Base-by-base conservation (phyloP, 2,888 invertebrate genomes). In the Epirrhoe tristata region DNA sequence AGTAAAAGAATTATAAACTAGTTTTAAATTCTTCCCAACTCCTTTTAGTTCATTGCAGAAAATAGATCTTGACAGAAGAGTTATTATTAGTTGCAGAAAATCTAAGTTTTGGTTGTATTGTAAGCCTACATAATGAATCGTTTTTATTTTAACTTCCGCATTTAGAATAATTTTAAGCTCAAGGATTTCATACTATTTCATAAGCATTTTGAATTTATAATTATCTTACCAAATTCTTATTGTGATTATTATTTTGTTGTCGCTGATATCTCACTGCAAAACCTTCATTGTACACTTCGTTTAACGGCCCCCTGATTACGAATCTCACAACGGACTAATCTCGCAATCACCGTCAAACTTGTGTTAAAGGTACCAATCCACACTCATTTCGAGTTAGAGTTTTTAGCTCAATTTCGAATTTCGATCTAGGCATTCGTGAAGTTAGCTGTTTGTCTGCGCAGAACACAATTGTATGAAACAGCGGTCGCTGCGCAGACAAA, bases 121-220 rank as follows among this genome's bases (percentile, higher is more conserved):
- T 24, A 50, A 52, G n/a, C 8, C 48, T 48, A 16, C 48, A 39
- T 17, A 34, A 36, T n/a, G n/a, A n/a, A 24, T 24, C 24, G 24
- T 24, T 24, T 24, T 46, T 12, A 34, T 46, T 14, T 32, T 12
- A 12, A 59, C 70, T 72, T 72, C 69, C 70, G 70, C 59, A 17
- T 67, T 14, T 58, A 60, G 39, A 43, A 58, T 17, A 46, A 56
- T 55, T 65, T 46, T 72, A 67, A 73, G 55, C 77, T 72, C 75
- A 78, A 83, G 74, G 77, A 77, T 79, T 56, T 32, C 8, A 43
- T 36, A 6, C 46, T 46, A 48, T 48, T 48, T 16, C 14, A 7
- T 16, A 48, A 16, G 14, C 48, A 48, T n/a, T 46, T 3, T 14
- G 46, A 46, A n/a, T 16, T 14, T 16, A 16, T 16, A 48, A 48